Percentiles rank a stretch among this genome's conserved stretches.
These are phyloP conservation scores for Lordiphosa andalusiaca DNA, from an alignment of 2,888 invertebrate genomes.

Conservation along the genomic window DNA sequence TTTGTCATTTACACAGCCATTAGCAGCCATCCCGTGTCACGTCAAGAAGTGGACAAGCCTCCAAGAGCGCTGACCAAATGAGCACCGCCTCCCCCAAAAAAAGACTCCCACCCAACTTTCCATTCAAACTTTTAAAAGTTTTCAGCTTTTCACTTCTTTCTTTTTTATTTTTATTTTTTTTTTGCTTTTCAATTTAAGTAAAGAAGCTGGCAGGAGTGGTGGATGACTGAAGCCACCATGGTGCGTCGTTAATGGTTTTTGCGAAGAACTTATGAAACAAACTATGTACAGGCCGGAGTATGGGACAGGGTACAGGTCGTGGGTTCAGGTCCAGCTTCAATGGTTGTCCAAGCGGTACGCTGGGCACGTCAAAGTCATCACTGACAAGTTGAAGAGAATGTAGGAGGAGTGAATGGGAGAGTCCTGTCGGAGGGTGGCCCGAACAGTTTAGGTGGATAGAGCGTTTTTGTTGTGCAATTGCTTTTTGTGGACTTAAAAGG, in stretches of 20 bases:
- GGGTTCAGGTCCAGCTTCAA: constrained; percentile 15
- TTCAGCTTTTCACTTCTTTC: constrained; percentile 67
- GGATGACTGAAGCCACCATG: constrained; percentile 38
- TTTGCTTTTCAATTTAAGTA: constrained; percentile 60
- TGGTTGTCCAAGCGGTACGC: constrained; percentile 28
- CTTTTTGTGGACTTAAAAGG: too few relatives aligned
- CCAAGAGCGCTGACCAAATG: constrained; percentile 59
- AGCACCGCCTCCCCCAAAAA: constrained; percentile 38
- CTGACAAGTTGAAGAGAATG: constrained; percentile 22
- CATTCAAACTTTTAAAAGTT: constrained; percentile 69
- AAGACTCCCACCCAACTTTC: constrained; percentile 46
- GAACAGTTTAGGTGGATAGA: not conserved
- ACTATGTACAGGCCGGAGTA: constrained; percentile 38
- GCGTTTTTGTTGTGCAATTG: too few relatives aligned
- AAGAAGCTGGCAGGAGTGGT: constrained; percentile 39
- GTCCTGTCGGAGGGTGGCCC: constrained; percentile 26
- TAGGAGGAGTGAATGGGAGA: constrained; percentile 2
- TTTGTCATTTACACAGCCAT: constrained; percentile 72
- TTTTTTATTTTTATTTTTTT: constrained; percentile 11
- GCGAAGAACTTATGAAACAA: constrained; percentile 67
- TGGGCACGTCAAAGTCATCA: constrained; percentile 54
- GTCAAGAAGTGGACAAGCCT: constrained; percentile 60
- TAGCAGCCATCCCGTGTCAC: constrained; percentile 47
- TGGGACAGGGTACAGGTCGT: not conserved
- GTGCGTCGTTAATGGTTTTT: constrained; percentile 69